These are phyloP conservation scores for Mustelus asterias DNA, from an alignment of 2,113 vertebrate genomes.

Conservation along the genomic window DNA sequence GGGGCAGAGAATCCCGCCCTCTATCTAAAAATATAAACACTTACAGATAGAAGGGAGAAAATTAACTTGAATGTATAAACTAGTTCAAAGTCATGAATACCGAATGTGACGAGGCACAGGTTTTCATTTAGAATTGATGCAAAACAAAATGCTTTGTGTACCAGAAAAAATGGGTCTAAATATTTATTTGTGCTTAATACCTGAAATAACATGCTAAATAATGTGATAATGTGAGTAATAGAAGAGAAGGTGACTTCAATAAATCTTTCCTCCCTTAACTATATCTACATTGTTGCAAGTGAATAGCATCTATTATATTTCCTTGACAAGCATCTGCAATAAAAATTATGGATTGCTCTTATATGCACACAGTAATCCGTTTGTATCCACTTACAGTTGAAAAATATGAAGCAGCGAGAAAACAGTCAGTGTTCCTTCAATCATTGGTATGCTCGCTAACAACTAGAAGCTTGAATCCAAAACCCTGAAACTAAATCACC, in stretches of 20 bases:
- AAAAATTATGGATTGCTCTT: background rate
- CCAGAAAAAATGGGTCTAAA: background rate
- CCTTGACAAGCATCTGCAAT: background rate
- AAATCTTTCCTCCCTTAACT: background rate
- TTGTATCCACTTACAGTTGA: slow-evolving; percentile 14
- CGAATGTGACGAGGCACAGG: background rate
- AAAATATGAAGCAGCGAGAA: background rate
- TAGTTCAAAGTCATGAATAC: background rate
- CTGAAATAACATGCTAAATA: background rate
- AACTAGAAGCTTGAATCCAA: background rate
- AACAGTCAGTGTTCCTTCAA: background rate
- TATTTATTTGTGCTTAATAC: background rate
- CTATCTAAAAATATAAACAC: background rate
- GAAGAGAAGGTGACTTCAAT: background rate
- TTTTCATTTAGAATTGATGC: background rate
- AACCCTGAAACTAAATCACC: background rate
- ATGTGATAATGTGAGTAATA: background rate
- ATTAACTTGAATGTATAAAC: background rate
- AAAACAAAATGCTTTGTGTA: background rate
- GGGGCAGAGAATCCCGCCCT: no score
- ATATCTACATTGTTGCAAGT: background rate
- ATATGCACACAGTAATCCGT: background rate
- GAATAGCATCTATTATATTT: background rate
- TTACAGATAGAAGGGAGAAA: background rate
- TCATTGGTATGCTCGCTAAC: background rate